These are phyloP conservation scores for Syrista parreyssii DNA, from an alignment of 2,888 invertebrate species.

Conservation along the genomic window DNA sequence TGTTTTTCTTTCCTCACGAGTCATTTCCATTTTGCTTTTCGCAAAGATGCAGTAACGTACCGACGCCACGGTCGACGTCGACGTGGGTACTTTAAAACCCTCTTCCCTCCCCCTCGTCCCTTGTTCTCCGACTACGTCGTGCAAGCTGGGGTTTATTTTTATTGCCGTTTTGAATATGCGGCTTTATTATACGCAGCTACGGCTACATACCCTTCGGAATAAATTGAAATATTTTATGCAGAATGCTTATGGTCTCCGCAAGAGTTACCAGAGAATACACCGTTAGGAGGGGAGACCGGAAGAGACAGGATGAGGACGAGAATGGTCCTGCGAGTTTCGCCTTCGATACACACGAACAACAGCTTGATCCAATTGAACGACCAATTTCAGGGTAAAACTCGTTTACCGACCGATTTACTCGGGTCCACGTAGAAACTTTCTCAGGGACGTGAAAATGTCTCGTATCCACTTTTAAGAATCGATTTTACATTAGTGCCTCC, in stretches of 20 bases:
- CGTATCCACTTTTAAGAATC: neutral
- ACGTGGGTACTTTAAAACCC: neutral
- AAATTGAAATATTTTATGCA: constrained; percentile 44
- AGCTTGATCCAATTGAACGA: constrained; percentile 19
- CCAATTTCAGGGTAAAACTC: constrained; percentile 37
- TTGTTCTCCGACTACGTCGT: neutral
- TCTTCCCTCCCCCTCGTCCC: neutral
- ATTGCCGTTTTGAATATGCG: constrained; percentile 36
- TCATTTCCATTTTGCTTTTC: constrained; percentile 3
- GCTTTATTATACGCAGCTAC: constrained; percentile 36
- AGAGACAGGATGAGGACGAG: neutral
- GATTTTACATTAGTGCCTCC: neutral
- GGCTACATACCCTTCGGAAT: constrained; percentile 23
- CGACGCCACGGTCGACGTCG: neutral
- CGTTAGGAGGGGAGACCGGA: neutral
- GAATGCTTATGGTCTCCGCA: constrained; percentile 9
- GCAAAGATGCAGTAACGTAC: neutral
- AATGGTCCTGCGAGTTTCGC: neutral
- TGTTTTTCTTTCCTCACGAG: neutral
- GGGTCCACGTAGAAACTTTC: neutral
- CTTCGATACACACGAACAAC: neutral
- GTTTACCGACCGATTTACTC: constrained; percentile 22
- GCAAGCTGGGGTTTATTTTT: constrained; percentile 25
- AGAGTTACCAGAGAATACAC: neutral
- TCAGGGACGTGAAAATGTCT: neutral